phyloP scores from a whole-genome alignment of 2,113 vertebrate genomes.

The Choloepus hoffmanni region DNA sequence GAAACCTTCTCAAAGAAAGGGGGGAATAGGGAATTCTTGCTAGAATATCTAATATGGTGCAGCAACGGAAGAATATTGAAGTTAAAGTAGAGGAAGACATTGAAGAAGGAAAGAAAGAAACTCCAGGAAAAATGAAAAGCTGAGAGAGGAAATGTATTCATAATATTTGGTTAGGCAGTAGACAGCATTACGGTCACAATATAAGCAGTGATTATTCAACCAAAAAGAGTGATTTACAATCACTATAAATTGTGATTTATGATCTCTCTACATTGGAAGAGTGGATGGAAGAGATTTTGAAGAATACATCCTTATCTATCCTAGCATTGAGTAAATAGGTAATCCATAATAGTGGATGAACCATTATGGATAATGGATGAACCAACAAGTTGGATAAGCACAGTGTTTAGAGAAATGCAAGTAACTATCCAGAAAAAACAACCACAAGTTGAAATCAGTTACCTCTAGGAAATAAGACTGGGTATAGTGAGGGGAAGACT shows the following conservation, averaged over 20 bases:
- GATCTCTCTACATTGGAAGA: not conserved
- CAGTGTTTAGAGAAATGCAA: not conserved
- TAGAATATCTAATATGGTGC: not conserved
- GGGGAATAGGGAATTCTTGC: not conserved
- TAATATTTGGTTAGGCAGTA: not conserved
- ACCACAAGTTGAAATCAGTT: no score
- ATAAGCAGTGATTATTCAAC: not conserved
- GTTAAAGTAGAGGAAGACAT: not conserved
- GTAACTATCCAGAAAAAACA: constrained; percentile 8
- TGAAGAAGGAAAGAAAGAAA: not conserved
- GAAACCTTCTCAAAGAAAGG: not conserved
- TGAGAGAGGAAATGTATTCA: constrained; percentile 14
- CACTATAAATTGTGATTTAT: not conserved
- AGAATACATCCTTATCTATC: not conserved
- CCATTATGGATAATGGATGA: not conserved
- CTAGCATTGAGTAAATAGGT: not conserved
- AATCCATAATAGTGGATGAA: no score
- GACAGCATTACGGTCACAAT: not conserved
- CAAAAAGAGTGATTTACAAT: not conserved
- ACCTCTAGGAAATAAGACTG: not conserved
- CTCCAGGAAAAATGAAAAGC: not conserved
- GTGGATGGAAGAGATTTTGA: not conserved
- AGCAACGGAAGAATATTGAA: not conserved
- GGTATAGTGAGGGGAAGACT: not conserved
- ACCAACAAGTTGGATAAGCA: not conserved